Conservation (phyloP, 2,113 vertebrate species). For the Phalacrocorax aristotelis region DNA sequence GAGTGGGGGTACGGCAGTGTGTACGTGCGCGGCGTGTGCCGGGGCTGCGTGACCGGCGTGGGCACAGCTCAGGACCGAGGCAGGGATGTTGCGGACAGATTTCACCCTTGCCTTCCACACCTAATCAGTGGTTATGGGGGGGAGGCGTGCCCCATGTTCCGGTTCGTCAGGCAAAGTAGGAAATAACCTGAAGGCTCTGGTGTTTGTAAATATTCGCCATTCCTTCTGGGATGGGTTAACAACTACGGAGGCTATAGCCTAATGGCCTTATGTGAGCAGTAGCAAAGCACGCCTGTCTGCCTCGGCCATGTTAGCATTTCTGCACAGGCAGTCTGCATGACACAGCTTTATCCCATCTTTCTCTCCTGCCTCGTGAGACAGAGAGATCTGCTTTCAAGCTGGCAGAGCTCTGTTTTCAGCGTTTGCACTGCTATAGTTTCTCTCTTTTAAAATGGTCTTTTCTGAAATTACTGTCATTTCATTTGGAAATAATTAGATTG, state of each 20-base stretch:
- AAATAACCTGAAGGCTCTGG: not conserved
- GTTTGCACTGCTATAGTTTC: not conserved
- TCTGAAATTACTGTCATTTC: conserved; percentile 39
- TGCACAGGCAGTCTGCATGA: not conserved
- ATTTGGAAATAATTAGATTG: conserved; percentile 35
- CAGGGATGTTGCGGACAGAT: not conserved
- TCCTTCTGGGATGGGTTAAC: not conserved
- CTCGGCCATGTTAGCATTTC: not conserved
- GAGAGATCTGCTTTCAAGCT: not conserved
- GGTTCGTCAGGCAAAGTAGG: rapidly evolving
- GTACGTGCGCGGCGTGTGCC: rapidly evolving
- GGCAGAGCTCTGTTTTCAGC: conserved; percentile 45
- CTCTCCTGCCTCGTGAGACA: not conserved
- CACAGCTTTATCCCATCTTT: not conserved
- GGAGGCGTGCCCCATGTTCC: not conserved
- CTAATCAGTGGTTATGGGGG: too few relatives aligned
- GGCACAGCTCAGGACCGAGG: rapidly evolving
- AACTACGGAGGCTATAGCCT: not conserved
- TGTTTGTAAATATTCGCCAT: not conserved
- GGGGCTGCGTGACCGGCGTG: rapidly evolving
- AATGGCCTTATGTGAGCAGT: not conserved
- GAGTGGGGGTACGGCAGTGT: rapidly evolving
- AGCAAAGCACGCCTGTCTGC: not conserved
- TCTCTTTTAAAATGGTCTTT: conserved; percentile 17
- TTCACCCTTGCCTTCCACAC: not conserved